Percentiles rank a stretch among this genome's conserved stretches.
phyloP scores from a whole-genome alignment of 2,797 vertebrate genomes.

The Pangasius larnaudii region DNA sequence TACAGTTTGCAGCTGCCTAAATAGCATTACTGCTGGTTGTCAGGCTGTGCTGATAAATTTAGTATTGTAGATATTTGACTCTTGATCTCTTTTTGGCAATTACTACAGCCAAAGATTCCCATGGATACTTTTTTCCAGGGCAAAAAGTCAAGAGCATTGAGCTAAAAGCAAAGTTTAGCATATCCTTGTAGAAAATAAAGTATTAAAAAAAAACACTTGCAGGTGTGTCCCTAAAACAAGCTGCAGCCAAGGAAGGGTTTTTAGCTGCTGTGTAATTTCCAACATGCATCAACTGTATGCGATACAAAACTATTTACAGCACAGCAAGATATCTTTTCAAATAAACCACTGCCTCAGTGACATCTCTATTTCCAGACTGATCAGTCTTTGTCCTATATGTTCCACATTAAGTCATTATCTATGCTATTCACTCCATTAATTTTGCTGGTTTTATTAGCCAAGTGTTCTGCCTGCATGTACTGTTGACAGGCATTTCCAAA shows the following conservation, averaged over 20 bases:
- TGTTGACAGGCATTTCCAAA: slow-evolving; percentile 87
- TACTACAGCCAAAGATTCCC: not conserved
- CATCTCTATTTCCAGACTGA: slow-evolving; percentile 88
- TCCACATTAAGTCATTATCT: slow-evolving; percentile 97
- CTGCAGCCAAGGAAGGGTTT: not conserved
- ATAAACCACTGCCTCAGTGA: slow-evolving; percentile 80
- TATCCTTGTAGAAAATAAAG: not conserved
- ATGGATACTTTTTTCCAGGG: not conserved
- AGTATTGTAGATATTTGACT: not conserved
- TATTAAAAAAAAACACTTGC: not conserved
- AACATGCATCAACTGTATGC: not conserved
- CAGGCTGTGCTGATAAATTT: not conserved
- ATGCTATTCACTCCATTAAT: slow-evolving; percentile 93
- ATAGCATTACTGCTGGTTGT: no score
- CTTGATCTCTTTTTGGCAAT: not conserved
- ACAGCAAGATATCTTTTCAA: slow-evolving; percentile 28
- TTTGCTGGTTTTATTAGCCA: slow-evolving; percentile 92
- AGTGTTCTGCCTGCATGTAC: slow-evolving; percentile 81
- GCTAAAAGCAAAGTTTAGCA: not conserved
- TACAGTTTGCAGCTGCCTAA: no score
- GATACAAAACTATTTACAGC: slow-evolving; percentile 6
- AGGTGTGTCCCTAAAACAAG: not conserved
- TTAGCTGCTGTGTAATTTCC: not conserved
- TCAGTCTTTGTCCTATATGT: slow-evolving; percentile 86
- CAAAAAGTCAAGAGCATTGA: not conserved